Base-by-base conservation (phyloP, 2,797 vertebrate species). In the Manis pentadactyla region DNA sequence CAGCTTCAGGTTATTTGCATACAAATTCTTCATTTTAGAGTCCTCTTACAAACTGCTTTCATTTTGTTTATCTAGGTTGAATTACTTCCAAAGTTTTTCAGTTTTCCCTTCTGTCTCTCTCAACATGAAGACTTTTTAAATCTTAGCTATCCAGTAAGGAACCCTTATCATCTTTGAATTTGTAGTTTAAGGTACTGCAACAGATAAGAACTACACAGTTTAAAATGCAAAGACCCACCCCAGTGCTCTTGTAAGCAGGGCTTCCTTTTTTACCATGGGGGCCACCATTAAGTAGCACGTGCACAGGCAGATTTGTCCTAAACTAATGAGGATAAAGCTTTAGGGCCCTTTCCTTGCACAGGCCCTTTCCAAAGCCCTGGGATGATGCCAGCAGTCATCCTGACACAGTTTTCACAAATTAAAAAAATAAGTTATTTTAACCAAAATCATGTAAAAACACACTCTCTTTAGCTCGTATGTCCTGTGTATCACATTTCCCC, bases 1-100 rank as follows among this genome's bases (percentile, higher is more conserved):
- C 12, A 85, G 37, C 78, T 89, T 93, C 93, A 94, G 87, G 21
- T 83, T 96, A 92, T 93, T 94, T 93, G 46, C 3, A 55, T 29
- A 81, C 77, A 87, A 87, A 93, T 84, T 95, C 61, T 94, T 97
- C 19, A 66, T 29, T 55, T 92, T 14, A n/a, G 29, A 93, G 34
- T 95, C 78, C 94, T 92, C 64, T 96, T 73, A 55, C 51, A 92
- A 95, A 75, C 49, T 53, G 29, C 42, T 74, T 82, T 79, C 27
- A 29, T 31, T 87, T 55, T 71, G 39, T 95, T 90, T 87, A 21
- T 89, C 87, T 75, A 31, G 11, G 10, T 75, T 63, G 63, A 94
- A 69, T 94, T 87, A 10, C 21, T 90, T 77, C 25, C 37, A 61
- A 85, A 71, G 37, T 1, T 11, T 55, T 93, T 91, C n/a, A 64